Conservation (phyloP, 2,113 vertebrate genomes). For the Echinops telfairi region DNA sequence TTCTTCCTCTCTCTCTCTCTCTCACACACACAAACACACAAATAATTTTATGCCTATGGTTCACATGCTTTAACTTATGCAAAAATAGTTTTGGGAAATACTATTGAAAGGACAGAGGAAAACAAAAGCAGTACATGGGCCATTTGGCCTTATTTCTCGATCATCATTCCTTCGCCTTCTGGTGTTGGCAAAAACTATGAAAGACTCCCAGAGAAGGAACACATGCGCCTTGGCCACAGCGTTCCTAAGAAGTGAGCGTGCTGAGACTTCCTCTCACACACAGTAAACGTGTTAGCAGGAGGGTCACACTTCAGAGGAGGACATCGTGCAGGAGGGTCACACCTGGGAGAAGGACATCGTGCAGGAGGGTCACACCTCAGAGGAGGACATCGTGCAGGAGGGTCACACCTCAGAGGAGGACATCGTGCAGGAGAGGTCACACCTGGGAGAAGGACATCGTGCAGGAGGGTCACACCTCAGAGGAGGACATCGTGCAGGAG, state of each 20-base stretch:
- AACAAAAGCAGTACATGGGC: neutral
- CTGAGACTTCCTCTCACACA: neutral
- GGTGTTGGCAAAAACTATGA: neutral
- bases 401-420: too few relatives aligned
- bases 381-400: neutral
- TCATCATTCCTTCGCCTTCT: neutral
- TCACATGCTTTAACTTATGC: conserved; percentile 42
- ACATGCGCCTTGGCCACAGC: neutral
- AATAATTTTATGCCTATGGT: neutral
- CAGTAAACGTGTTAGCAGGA: neutral
- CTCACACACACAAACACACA: too few relatives aligned
- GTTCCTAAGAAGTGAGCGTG: neutral
- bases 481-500: neutral
- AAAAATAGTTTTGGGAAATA: conserved; percentile 48
- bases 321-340: neutral
- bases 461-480: too few relatives aligned
- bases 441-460: neutral
- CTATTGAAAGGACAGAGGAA: conserved; percentile 10
- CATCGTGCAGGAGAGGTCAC: neutral
- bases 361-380: neutral
- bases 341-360: too few relatives aligned
- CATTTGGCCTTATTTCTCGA: conserved; percentile 32
- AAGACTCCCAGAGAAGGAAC: too few relatives aligned
- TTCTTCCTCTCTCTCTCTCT: neutral
- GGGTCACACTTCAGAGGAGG: neutral